These are phyloP conservation scores for Agrilus planipennis DNA, from an alignment of 1,140 invertebrate species.

Conservation along the genomic window DNA sequence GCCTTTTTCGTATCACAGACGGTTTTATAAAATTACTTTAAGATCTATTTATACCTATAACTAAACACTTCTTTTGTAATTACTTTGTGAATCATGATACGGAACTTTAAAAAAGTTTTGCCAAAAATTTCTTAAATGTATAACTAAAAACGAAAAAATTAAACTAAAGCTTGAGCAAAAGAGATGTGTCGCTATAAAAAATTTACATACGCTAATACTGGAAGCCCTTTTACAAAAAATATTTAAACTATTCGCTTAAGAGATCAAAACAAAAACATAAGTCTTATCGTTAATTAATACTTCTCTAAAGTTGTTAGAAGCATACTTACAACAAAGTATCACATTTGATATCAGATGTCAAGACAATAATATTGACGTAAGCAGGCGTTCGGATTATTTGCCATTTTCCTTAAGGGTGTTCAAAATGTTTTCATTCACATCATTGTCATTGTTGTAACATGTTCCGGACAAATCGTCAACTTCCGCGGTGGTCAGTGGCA, in stretches of 20 bases:
- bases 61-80: no score
- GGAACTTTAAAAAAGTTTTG: no score
- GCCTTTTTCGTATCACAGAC: no score
- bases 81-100: no score
- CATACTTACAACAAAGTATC: not conserved
- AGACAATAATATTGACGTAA: no score
- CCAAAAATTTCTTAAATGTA: no score
- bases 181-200: conserved; percentile 2
- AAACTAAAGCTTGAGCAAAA: conserved; percentile 8
- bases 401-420: not conserved
- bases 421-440: conserved; percentile 3
- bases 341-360: not conserved
- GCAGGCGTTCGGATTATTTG: no score
- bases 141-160: conserved; percentile 1
- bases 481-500: not conserved
- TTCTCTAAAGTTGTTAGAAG: not conserved
- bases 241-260: not conserved
- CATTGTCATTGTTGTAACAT: conserved; percentile 1
- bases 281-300: not conserved
- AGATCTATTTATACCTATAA: no score
- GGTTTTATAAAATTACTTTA: no score
- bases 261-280: not conserved
- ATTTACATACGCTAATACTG: conserved; percentile 3
- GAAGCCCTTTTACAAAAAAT: conserved; percentile 5
- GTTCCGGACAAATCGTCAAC: not conserved